phyloP scores from a whole-genome alignment of 2,113 vertebrate genomes.

The Crotophaga sulcirostris region DNA sequence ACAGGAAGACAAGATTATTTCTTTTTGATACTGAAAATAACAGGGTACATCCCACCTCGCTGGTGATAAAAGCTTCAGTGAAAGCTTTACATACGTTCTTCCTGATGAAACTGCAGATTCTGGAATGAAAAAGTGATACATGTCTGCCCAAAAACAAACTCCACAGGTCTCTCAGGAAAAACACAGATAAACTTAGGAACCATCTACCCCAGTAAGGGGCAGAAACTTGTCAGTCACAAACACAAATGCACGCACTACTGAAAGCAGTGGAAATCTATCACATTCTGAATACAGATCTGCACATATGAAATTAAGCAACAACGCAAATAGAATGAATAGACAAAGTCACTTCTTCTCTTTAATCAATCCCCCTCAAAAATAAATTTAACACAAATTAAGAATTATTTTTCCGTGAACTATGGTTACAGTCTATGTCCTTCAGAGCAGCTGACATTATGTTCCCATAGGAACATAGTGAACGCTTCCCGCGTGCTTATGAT shows the following conservation, averaged over 20 bases:
- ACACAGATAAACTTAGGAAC: background rate
- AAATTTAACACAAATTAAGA: background rate
- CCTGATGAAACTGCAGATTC: background rate
- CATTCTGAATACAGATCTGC: fast-evolving
- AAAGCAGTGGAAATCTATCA: background rate
- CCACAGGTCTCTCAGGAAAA: background rate
- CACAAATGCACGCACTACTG: fast-evolving
- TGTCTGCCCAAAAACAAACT: background rate
- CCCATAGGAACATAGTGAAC: background rate
- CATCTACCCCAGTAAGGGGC: background rate
- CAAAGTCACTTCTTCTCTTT: background rate
- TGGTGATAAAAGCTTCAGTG: background rate
- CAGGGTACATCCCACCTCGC: fast-evolving
- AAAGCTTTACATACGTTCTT: too few species aligned
- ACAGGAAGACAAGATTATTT: background rate
- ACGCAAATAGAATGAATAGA: fast-evolving
- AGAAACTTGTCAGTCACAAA: background rate
- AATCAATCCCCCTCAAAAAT: background rate
- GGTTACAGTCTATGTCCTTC: background rate
- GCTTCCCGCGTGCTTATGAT: background rate
- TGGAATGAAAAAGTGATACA: background rate
- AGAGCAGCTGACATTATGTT: background rate
- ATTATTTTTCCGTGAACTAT: background rate
- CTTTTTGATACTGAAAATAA: background rate
- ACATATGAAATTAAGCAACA: fast-evolving